Percentiles rank a stretch among this genome's conserved stretches.
Evolutionary conservation across 1,140 invertebrate species (phyloP).

Genomic region (Coelopa frigida): DNA sequence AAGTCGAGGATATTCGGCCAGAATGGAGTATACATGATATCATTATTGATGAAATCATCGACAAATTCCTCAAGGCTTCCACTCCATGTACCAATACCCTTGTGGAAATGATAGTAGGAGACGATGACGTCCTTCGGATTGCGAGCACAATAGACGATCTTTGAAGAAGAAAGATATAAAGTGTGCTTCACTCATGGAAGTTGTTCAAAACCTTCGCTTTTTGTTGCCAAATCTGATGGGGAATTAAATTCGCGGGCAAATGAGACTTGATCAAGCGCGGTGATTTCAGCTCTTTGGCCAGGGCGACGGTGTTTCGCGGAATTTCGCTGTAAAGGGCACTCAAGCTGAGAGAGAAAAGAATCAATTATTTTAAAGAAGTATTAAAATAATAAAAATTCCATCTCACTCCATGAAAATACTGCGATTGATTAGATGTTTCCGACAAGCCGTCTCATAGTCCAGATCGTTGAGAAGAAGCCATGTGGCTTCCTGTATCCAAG

Average conservation of each 20-base stretch:
- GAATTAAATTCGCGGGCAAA: slow-evolving; percentile 54
- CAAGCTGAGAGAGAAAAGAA: too few species aligned
- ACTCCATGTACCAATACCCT: slow-evolving; percentile 48
- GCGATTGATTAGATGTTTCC: slow-evolving; percentile 51
- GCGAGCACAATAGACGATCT: slow-evolving; percentile 66
- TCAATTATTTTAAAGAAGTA: too few species aligned
- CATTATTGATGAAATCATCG: slow-evolving; percentile 51
- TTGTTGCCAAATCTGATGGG: slow-evolving; percentile 45
- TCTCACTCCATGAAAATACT: slow-evolving; percentile 45
- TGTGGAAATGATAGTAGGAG: slow-evolving; percentile 63
- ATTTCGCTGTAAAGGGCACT: too few species aligned
- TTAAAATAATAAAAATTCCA: too few species aligned
- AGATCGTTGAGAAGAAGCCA: slow-evolving; percentile 55
- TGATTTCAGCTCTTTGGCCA: slow-evolving; percentile 29
- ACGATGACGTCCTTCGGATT: slow-evolving; percentile 70
- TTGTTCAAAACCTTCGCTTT: slow-evolving; percentile 47
- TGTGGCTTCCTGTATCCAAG: slow-evolving; percentile 59
- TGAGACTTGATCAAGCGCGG: slow-evolving; percentile 60
- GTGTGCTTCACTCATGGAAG: background rate
- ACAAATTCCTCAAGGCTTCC: slow-evolving; percentile 56
- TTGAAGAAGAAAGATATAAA: slow-evolving; percentile 2
- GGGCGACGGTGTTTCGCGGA: slow-evolving; percentile 38
- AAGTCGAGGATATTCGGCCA: slow-evolving; percentile 51
- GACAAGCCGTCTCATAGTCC: slow-evolving; percentile 45
- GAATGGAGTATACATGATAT: slow-evolving; percentile 49